A percentile compares a stretch with the other conserved stretches of the same genome.
These are phyloP conservation scores for Caiman crocodilus DNA, from an alignment of 2,797 vertebrate genomes.

Conservation along the genomic window DNA sequence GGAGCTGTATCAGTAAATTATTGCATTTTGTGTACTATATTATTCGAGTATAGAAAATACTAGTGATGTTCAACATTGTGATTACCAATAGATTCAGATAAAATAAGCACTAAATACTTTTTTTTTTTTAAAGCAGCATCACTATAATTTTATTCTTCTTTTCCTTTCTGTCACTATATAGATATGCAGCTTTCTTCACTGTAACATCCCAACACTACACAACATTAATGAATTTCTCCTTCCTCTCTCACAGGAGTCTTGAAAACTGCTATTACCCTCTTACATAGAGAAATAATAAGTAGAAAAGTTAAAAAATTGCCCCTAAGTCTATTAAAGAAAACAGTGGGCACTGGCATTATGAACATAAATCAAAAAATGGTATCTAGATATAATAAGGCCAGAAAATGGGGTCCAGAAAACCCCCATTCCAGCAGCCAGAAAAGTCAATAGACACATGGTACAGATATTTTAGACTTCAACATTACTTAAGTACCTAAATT, in stretches of 20 bases:
- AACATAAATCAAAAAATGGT: too few species aligned
- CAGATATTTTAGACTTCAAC: too few species aligned
- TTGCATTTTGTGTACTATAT: background rate
- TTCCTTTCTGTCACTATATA: background rate
- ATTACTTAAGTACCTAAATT: too few species aligned
- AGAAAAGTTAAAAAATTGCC: background rate
- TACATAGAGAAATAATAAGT: background rate
- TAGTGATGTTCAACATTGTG: background rate
- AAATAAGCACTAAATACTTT: background rate
- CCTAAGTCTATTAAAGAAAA: background rate
- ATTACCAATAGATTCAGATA: background rate
- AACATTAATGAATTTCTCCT: background rate
- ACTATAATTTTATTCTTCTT: background rate
- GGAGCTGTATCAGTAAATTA: background rate
- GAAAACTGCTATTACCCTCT: background rate
- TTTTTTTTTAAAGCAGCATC: background rate
- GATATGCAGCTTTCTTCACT: background rate
- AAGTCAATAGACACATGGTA: too few species aligned
- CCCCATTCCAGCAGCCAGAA: too few species aligned
- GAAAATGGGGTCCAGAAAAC: too few species aligned
- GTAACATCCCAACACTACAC: background rate
- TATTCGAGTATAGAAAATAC: background rate
- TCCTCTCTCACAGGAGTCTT: background rate
- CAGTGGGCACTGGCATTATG: background rate
- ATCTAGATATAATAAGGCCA: too few species aligned